Evolutionary conservation across 2,113 vertebrate species (phyloP).

Genomic region (Amphilophus citrinellus): DNA sequence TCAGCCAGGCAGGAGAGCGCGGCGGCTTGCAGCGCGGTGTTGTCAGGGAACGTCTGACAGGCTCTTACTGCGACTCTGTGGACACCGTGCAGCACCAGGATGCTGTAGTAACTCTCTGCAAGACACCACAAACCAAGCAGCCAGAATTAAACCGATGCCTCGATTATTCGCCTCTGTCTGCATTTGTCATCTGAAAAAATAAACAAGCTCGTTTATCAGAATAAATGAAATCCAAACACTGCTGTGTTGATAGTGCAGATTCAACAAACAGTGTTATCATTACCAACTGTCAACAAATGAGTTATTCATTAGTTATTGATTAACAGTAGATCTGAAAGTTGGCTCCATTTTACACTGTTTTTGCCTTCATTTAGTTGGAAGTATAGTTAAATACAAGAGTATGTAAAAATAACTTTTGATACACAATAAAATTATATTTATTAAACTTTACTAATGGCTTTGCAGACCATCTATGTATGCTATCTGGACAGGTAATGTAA

Average conservation of each 20-base stretch:
- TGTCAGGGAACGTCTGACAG: constrained; percentile 83
- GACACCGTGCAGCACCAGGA: constrained; percentile 91
- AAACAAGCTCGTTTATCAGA: not conserved
- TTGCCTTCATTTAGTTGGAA: rapidly evolving
- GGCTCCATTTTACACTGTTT: not conserved
- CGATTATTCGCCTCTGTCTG: not conserved
- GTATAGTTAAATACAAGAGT: not conserved
- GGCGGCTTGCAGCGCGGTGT: constrained; percentile 84
- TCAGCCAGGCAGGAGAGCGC: constrained; percentile 89
- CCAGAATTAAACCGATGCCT: not conserved
- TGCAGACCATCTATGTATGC: not conserved
- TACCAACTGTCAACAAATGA: not conserved
- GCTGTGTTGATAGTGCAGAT: not conserved
- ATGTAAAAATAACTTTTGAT: no score
- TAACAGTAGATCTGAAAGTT: not conserved
- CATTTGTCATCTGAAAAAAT: not conserved
- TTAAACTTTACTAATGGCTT: not conserved
- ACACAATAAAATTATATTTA: not conserved
- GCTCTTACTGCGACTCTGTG: constrained; percentile 87
- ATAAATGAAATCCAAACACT: constrained; percentile 3
- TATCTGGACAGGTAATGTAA: not conserved
- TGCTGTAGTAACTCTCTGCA: constrained; percentile 92
- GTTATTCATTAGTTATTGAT: not conserved
- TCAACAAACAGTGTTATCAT: constrained; percentile 25
- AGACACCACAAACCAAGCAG: not conserved